Evolutionary conservation across 2,888 invertebrate genomes (phyloP), one percentile per base, ranked within the genome.

Genomic region (Xanthorhoe spadicearia): DNA sequence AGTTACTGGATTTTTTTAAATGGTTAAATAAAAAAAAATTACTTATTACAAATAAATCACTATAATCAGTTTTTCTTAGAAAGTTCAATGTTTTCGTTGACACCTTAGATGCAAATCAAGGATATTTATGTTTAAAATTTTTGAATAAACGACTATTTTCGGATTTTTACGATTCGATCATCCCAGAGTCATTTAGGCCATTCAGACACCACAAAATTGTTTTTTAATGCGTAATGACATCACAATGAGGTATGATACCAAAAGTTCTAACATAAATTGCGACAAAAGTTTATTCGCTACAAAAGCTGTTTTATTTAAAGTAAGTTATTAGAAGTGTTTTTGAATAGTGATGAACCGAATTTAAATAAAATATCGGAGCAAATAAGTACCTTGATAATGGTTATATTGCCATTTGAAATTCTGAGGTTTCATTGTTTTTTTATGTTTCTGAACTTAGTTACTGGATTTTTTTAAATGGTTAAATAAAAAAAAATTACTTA

Each of bases 181-280:
- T 66, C 62, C 28, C 23, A 63, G 61, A 63, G 52, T 74, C 69
- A 66, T 65, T 69, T 77, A 65, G 64, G 56, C 57, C 74, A 70
- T 67, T 77, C 49, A 67, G 57, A 68, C 72, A 73, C 69, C 69
- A 64, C 66, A 64, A 70, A 72, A 72, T 71, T 48, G 66, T 13
- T 72, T 74, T 73, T 71, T 70, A 73, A 72, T 77, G 72, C 73
- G 69, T 71, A 82, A 81, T 81, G 77, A 81, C 79, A 78, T 78
- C 71, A 77, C 75, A 70, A 59, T 73, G 72, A 72, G 66, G 64
- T 72, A 71, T 71, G 69, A 67, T 56, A 64, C 73, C 75, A 75
- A 70, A 69, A 55, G 71, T 63, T 74, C 68, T n/a, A n/a, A n/a
- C n/a, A n/a, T n/a, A n/a, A n/a, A n/a, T n/a, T n/a, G n/a, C n/a